phyloP scores from a whole-genome alignment of 2,888 invertebrate species.

The Tinea semifulvella region DNA sequence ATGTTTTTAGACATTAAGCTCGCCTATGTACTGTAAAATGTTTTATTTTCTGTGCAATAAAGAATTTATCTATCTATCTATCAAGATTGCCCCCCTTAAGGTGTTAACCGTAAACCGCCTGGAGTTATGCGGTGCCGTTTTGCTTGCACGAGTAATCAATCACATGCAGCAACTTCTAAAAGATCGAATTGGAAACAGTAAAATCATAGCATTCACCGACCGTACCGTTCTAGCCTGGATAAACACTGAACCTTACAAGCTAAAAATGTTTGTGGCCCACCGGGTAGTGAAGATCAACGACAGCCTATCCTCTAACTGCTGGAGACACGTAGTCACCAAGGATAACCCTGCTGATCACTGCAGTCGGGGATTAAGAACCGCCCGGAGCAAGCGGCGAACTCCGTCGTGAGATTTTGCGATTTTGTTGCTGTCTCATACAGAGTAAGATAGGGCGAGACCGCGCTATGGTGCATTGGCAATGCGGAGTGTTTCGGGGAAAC shows the following conservation, averaged over 20 bases:
- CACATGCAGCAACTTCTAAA: not conserved
- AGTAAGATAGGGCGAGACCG: no score
- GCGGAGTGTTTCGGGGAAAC: no score
- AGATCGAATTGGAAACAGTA: not conserved
- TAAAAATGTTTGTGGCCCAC: not conserved
- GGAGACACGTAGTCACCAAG: not conserved
- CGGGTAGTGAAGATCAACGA: not conserved
- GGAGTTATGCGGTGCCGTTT: no score
- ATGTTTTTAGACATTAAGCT: no score
- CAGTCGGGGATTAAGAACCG: not conserved
- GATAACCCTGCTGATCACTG: not conserved
- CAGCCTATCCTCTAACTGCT: not conserved
- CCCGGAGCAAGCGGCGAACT: no score
- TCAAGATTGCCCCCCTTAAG: not conserved
- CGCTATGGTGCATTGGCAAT: no score
- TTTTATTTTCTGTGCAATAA: no score
- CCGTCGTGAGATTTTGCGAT: no score
- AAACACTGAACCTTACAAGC: not conserved
- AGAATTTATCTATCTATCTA: no score
- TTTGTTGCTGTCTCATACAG: no score
- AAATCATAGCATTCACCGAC: not conserved
- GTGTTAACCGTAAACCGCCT: not conserved
- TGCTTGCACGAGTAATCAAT: no score
- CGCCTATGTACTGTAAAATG: no score
- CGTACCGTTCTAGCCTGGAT: not conserved